Evolutionary conservation across 2,797 vertebrate genomes (phyloP).

Genomic region (Micrastur ruficollis): DNA sequence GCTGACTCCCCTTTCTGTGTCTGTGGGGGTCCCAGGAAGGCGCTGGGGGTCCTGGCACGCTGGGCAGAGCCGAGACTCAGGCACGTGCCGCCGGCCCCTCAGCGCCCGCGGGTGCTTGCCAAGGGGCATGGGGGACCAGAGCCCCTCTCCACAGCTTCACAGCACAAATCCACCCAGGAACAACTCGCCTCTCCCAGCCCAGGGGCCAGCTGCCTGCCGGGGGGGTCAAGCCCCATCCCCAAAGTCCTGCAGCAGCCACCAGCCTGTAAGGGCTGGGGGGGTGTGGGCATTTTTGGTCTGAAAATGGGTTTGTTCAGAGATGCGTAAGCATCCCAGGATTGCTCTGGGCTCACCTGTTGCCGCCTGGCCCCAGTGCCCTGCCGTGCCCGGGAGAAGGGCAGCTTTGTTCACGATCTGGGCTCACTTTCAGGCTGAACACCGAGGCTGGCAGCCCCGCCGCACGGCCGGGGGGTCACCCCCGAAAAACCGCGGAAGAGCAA

Average conservation of each 20-base stretch:
- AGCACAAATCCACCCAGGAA: neutral
- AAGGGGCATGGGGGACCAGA: too few species aligned
- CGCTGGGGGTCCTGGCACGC: fast-evolving
- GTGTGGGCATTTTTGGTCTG: fast-evolving
- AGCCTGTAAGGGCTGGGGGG: neutral
- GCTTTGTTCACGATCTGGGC: neutral
- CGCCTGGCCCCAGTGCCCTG: fast-evolving
- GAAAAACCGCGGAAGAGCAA: neutral
- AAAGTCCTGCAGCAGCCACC: too few species aligned
- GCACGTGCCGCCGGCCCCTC: fast-evolving
- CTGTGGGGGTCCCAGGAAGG: neutral
- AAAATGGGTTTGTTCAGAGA: neutral
- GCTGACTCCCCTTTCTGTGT: neutral
- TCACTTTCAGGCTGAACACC: fast-evolving
- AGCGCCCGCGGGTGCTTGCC: neutral
- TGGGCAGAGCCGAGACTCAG: fast-evolving
- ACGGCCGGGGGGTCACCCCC: fast-evolving
- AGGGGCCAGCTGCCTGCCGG: neutral
- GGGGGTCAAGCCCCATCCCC: neutral
- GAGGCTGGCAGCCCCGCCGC: fast-evolving
- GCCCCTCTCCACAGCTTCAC: neutral
- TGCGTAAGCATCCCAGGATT: fast-evolving
- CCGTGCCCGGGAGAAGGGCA: fast-evolving
- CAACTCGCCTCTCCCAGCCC: neutral
- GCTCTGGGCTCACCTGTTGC: neutral